phyloP scores from a whole-genome alignment of 2,888 invertebrate species.

The Eutolmus rufibarbis region DNA sequence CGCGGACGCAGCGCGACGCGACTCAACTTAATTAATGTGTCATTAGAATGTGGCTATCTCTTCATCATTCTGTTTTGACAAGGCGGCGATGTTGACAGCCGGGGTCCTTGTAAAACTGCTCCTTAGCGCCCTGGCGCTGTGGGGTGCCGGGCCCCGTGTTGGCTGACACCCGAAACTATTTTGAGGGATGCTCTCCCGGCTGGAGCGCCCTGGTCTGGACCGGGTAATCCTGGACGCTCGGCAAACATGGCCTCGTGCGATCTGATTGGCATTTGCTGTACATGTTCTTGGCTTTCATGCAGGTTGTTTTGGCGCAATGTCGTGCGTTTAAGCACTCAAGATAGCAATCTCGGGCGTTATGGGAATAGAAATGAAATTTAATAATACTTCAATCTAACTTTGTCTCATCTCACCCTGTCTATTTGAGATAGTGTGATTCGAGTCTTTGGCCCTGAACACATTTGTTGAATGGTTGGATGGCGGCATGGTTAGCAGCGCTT shows the following conservation, averaged over 20 bases:
- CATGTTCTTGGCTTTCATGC: not conserved
- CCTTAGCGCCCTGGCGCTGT: not conserved
- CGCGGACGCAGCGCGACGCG: not conserved
- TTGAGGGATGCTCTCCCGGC: not conserved
- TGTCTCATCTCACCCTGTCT: not conserved
- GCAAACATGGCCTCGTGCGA: not conserved
- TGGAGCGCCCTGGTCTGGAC: not conserved
- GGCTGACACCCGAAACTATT: conserved; percentile 22
- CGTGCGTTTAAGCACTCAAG: not conserved
- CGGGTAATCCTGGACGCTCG: not conserved
- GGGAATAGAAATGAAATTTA: not conserved
- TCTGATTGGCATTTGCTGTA: not conserved
- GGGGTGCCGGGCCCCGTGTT: not conserved
- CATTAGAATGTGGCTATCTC: conserved; percentile 43
- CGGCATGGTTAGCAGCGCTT: not conserved
- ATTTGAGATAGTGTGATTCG: not conserved
- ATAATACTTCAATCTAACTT: not conserved
- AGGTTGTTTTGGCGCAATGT: not conserved
- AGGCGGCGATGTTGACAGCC: not conserved
- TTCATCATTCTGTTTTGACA: conserved; percentile 28
- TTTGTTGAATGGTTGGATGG: not conserved
- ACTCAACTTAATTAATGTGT: conserved; percentile 45
- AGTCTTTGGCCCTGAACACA: not conserved
- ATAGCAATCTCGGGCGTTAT: not conserved
- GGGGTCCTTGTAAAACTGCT: not conserved